Evolutionary conservation across 2,888 invertebrate species (phyloP), one percentile per base, ranked within the genome.

Genomic region (Drosophila lacicola): DNA sequence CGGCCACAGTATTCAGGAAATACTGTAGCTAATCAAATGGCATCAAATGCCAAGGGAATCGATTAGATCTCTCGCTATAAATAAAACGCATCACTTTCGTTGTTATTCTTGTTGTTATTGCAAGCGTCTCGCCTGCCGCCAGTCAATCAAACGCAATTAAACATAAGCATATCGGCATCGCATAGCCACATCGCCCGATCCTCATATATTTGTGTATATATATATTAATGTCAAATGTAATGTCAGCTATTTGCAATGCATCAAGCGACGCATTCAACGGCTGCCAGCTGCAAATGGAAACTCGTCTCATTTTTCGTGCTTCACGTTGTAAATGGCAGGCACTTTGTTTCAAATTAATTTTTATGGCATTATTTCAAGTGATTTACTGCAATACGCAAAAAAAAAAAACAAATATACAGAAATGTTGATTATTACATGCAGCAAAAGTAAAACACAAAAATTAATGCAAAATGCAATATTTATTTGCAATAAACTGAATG

Each of bases 231-330:
- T 65, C 69, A 65, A 63, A 51, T 68, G 63, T 78, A 83, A 85
- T 88, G 78, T 82, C 80, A 82, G 78, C 75, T 82, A 80, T 85
- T 80, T 78, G 68, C 70, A 80, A 82, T 82, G 78, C 74, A 82
- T 77, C 68, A 81, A 55, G 45, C 54, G 56, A 45, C 36, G 47
- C 49, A 50, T 44, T 21, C 37, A 51, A n/a, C 19, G 21, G 36
- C 19, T 39, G 37, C 34, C 58, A 46, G 49, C 64, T 47, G 78
- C 17, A 37, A 61, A 25, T 70, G 53, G 46, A 75, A 70, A 46
- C 64, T 69, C 47, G 57, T 41, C 47, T 67, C 61, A 58, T 54
- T 57, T 56, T 44, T 47, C 57, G 29, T 42, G 45, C 13, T 45
- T 44, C 45, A 37, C 47, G 57, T 42, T 79, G 70, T 41, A 66